Base-by-base conservation (phyloP, 2,797 vertebrate species). In the Rhinogobio ventralis region DNA sequence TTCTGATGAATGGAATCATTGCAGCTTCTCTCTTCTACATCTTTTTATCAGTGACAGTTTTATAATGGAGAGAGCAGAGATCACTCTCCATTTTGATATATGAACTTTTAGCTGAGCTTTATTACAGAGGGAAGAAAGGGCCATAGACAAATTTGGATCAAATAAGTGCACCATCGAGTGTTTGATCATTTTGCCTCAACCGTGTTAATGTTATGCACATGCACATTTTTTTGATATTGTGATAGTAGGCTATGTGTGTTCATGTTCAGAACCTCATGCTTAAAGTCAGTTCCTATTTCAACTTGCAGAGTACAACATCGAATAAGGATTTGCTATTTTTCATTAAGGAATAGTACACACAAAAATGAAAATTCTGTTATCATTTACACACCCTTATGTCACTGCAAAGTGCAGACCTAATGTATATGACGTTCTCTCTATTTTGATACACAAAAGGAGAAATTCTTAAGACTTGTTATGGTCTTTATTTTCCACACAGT, bases 31-130 rank as follows among this genome's bases (percentile, higher is more conserved):
- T 83, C 36, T 57, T 74, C 64, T 84, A 62, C 33, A 86, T 87
- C 79, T 84, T 75, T 74, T 73, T 17, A 66, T 79, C 73, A 84
- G 82, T 86, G 49, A 75, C 79, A 74, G 84, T 76, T 89, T 82
- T 86, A 87, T 74, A 85, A 77, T 83, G 46, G 68, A 66, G 64
- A 85, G 71, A 85, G 77, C 57, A 69, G 62, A 75, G 68, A 69
- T 86, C 79, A 79, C 39, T 79, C 74, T 86, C 81, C 53, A 74
- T 39, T 55, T 62, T 86, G 77, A 86, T 85, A 60, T 81, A 79
- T 82, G 46, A 89, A 76, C 79, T 77, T 81, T 85, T 82, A 66
- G 67, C 81, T 79, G 78, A 87, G 85, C 74, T 82, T 89, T 83
- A 86, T 84, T 87, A 62, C 42, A 36, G 67, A 72, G 60, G 5